Conservation (phyloP, 2,113 vertebrate genomes). For the Lycocorax pyrrhopterus region DNA sequence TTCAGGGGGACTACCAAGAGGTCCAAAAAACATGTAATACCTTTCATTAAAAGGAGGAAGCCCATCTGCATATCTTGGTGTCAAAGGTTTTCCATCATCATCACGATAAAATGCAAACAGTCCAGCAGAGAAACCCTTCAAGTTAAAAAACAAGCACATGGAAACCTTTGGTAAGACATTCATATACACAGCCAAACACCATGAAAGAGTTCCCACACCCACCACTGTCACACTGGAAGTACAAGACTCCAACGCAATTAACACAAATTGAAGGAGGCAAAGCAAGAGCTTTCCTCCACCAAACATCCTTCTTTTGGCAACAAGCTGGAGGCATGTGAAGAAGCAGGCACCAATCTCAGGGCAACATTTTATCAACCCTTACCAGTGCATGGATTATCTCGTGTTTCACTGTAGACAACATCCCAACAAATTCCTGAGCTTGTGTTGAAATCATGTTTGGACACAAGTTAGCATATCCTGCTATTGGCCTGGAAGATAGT, state of each 20-base stretch:
- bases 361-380: not conserved
- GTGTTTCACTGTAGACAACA: constrained; percentile 97
- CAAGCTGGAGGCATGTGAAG: not conserved
- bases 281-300: not conserved
- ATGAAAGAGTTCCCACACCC: not conserved
- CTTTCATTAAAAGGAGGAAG: constrained; percentile 93
- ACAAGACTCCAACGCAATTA: not conserved
- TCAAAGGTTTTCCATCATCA: constrained; percentile 89
- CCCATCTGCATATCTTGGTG: constrained; percentile 86
- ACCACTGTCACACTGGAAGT: not conserved
- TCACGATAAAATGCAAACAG: constrained; percentile 96
- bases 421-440: constrained; percentile 91
- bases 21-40: constrained; percentile 52
- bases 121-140: constrained; percentile 94
- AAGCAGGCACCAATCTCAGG: not conserved
- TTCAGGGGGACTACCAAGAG: not conserved
- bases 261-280: not conserved
- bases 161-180: not conserved
- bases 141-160: not conserved
- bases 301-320: not conserved
- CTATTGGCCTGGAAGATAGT: constrained; percentile 82
- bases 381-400: constrained; percentile 98
- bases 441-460: constrained; percentile 94
- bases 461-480: constrained; percentile 96
- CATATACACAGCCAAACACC: not conserved